Percentiles rank a stretch among this genome's conserved stretches.
phyloP scores from a whole-genome alignment of 2,113 vertebrate species.

The Serinus canaria region DNA sequence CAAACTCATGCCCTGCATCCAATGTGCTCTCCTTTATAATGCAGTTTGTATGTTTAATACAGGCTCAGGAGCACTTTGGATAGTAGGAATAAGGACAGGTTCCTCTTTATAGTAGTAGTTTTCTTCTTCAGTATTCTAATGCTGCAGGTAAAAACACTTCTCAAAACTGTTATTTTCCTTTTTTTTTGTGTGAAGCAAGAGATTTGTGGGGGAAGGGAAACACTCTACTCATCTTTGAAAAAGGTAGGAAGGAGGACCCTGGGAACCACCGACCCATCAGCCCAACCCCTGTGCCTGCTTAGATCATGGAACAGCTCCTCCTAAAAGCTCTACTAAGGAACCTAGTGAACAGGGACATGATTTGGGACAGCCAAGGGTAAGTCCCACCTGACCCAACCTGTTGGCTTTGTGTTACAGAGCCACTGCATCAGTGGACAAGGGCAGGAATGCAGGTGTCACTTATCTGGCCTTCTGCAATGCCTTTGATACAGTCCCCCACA shows the following conservation, averaged over 20 bases:
- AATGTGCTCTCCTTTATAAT: fast-evolving
- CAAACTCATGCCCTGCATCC: neutral
- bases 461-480: neutral
- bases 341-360: neutral
- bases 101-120: neutral
- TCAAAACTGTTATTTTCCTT: neutral
- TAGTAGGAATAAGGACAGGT: neutral
- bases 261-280: neutral
- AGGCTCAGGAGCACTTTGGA: neutral
- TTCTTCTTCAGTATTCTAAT: neutral
- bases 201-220: neutral
- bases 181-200: neutral
- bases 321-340: neutral
- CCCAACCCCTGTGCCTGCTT: neutral
- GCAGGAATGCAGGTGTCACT: neutral
- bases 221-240: neutral
- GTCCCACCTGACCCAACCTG: neutral
- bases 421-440: neutral
- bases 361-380: neutral
- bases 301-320: neutral
- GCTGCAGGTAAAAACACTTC: neutral
- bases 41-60: neutral
- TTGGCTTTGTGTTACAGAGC: neutral
- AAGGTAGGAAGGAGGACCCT: neutral
- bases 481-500: neutral